Base-by-base conservation (phyloP, 2,113 vertebrate genomes). In the Solenodon paradoxus region DNA sequence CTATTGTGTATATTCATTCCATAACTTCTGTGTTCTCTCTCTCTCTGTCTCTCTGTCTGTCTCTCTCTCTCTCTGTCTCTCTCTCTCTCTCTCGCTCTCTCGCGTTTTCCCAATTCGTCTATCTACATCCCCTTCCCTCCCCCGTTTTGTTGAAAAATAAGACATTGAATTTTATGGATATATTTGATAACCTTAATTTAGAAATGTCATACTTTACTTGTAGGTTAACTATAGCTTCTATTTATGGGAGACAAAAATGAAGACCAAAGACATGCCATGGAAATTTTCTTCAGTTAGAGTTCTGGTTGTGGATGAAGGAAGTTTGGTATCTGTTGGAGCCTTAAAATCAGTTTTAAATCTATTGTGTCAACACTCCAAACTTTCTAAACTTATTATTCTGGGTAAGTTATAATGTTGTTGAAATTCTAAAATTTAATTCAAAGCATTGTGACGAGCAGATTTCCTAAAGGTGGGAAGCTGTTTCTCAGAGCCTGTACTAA, bases 261-360 rank as follows among this genome's bases (percentile, higher is more conserved):
- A 0, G 1, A 22, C 32, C 26, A 68, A 92, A 22, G 1, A 74
- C 7, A 32, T 0, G 49, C 97, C 90, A 0, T 99, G 99, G 99
- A 99, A 98, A 77, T 99, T 99, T 98, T 98, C 98, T 77, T 30
- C 95, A 0, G 98, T 99, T 69, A 98, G 97, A 0, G 94, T 99
- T 97, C 97, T 99, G 94, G 97, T 99, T 96, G 99, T 99, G 95
- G 99, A 99, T 95, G 99, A 99, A 98, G 99, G 99, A 91, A 99
- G 99, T 92, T 97, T 99, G 97, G 99, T 99, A 51, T 98, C 98
- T 72, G 98, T 99, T 26, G 93, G 84, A 6, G 53, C 98, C 93
- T 98, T 99, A 88, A 98, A 98, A 74, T 98, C 98, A 0, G 96
- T 99, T 95, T 98, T 99, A 92, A 98, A 96, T 53, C 95, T 99